A percentile compares a stretch with the other conserved stretches of the same genome.
Evolutionary conservation across 2,113 vertebrate genomes (phyloP).

Genomic region (Symphodus melops): DNA sequence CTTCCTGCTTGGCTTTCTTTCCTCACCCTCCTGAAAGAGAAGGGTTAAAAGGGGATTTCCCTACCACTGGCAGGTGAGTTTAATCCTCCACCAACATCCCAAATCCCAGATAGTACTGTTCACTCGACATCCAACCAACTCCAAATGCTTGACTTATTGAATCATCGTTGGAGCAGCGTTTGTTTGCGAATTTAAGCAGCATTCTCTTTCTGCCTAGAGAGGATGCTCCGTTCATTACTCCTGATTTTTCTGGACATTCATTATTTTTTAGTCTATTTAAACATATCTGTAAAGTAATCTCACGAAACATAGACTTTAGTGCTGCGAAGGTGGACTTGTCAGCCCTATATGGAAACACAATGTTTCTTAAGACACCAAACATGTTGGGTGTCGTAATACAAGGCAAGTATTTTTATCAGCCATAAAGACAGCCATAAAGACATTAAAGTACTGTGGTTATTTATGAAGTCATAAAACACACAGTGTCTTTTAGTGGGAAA

Average conservation of each 20-base stretch:
- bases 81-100: conserved; percentile 1
- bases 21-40: not conserved
- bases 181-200: too few species aligned
- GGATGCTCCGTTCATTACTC: too few species aligned
- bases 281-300: not conserved
- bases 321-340: not conserved
- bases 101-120: not conserved
- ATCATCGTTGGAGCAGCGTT: too few species aligned
- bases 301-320: not conserved
- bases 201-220: too few species aligned
- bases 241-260: too few species aligned
- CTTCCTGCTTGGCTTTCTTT: conserved; percentile 20
- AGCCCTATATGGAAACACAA: too few species aligned
- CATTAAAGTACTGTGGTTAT: not conserved
- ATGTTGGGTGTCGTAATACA: not conserved
- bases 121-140: too few species aligned
- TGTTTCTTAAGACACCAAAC: not conserved
- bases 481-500: not conserved
- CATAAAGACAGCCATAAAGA: not conserved
- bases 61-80: conserved; percentile 25
- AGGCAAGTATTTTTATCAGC: not conserved
- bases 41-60: not conserved
- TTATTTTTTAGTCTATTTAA: too few species aligned
- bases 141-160: too few species aligned
- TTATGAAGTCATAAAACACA: not conserved